phyloP scores from a whole-genome alignment of 1,140 invertebrate species.

The Ladona fulva region DNA sequence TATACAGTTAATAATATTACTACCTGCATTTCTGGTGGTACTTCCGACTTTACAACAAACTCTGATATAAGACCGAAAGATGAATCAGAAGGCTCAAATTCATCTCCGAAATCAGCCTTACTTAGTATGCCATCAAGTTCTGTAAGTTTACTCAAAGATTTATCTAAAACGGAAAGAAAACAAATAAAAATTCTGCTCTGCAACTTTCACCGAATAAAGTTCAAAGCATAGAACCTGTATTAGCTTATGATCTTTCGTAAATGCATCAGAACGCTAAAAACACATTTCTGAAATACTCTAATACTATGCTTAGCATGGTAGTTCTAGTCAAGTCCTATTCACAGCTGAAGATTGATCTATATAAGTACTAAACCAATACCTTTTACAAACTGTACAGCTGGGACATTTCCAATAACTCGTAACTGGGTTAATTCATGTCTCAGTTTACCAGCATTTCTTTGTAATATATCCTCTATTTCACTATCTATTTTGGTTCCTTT shows the following conservation, averaged over 20 bases:
- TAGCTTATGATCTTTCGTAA: too few relatives aligned
- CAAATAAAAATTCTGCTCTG: too few relatives aligned
- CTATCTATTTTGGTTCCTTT: background rate
- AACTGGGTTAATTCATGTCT: background rate
- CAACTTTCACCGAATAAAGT: too few relatives aligned
- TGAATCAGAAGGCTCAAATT: background rate
- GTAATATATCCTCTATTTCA: background rate
- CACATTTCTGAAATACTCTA: too few relatives aligned
- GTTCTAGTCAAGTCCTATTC: too few relatives aligned
- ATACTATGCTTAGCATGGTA: too few relatives aligned
- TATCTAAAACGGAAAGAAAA: background rate
- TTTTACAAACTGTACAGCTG: background rate
- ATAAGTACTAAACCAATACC: background rate
- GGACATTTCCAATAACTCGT: background rate
- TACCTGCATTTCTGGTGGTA: too few relatives aligned
- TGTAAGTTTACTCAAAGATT: background rate
- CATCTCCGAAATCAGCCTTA: background rate
- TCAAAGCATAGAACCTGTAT: too few relatives aligned
- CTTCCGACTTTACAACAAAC: too few relatives aligned
- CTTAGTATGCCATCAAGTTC: background rate
- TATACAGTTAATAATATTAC: too few relatives aligned
- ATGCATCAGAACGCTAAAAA: too few relatives aligned
- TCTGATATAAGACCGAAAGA: background rate
- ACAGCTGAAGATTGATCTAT: background rate
- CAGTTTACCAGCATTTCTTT: background rate